A percentile compares a stretch with the other conserved stretches of the same genome.
Conservation (phyloP, 2,888 invertebrate species). For the Stenoptilia bipunctidactyla region DNA sequence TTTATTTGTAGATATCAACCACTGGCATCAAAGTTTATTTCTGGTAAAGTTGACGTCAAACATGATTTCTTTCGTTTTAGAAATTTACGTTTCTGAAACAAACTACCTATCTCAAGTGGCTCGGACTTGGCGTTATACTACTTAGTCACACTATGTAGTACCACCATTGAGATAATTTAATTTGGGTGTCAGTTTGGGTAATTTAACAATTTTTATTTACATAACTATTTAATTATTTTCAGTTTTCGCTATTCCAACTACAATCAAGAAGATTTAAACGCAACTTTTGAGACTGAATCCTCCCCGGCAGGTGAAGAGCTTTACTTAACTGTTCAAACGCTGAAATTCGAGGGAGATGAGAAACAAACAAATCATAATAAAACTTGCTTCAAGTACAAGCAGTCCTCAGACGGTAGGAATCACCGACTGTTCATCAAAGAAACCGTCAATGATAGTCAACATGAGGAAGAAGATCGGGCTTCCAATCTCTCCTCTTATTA, state of each 20-base stretch:
- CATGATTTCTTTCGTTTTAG: too few relatives aligned
- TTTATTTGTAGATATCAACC: too few relatives aligned
- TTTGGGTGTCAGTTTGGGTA: too few relatives aligned
- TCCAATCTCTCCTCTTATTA: constrained; percentile 45
- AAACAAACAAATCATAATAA: constrained; percentile 33
- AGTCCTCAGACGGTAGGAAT: constrained; percentile 26
- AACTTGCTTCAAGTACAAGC: constrained; percentile 53
- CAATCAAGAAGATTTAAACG: constrained; percentile 13
- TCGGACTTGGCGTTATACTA: too few relatives aligned
- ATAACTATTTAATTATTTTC: too few relatives aligned
- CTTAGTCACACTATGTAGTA: too few relatives aligned
- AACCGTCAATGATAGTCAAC: constrained; percentile 29
- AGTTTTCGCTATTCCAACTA: constrained; percentile 34
- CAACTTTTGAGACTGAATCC: constrained; percentile 14
- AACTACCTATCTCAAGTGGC: too few relatives aligned
- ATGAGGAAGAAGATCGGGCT: constrained; percentile 28
- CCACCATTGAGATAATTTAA: too few relatives aligned
- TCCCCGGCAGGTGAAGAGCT: constrained; percentile 30
- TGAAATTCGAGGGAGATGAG: constrained; percentile 44
- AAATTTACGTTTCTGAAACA: too few relatives aligned
- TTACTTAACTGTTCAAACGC: constrained; percentile 50
- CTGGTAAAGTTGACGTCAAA: too few relatives aligned
- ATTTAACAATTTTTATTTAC: too few relatives aligned
- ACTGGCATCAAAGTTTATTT: too few relatives aligned
- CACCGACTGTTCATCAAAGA: constrained; percentile 61